A percentile compares a stretch with the other conserved stretches of the same genome.
Evolutionary conservation across 2,797 vertebrate species (phyloP).

Genomic region (Echiichthys vipera): DNA sequence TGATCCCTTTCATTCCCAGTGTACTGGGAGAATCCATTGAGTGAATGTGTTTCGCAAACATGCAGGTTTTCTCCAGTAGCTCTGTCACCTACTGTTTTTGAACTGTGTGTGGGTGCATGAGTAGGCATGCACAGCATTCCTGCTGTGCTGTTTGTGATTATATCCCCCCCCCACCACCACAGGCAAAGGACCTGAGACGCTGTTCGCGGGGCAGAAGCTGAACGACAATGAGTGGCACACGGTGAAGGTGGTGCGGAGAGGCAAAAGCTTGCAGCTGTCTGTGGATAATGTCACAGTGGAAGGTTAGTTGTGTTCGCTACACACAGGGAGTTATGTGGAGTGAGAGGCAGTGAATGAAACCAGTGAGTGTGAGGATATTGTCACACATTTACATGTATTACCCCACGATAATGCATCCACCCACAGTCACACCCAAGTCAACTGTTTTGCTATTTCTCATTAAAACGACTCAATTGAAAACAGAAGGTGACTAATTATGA

Average conservation of each 20-base stretch:
- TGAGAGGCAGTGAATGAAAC: neutral
- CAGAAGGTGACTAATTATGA: conserved; percentile 20
- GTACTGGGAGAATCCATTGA: conserved; percentile 3
- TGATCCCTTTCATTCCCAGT: conserved; percentile 38
- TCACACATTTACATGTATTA: neutral
- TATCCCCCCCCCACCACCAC: conserved; percentile 52
- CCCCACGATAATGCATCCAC: neutral
- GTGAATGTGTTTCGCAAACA: conserved; percentile 54
- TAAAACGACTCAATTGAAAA: neutral
- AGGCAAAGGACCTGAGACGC: conserved; percentile 94
- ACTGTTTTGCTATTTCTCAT: conserved; percentile 8
- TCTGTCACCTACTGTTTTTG: conserved; percentile 41
- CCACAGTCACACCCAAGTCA: neutral
- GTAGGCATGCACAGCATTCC: conserved; percentile 37
- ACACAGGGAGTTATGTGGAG: neutral
- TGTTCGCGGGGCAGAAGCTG: conserved; percentile 93
- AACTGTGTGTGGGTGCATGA: conserved; percentile 21
- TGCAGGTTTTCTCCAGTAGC: conserved; percentile 68
- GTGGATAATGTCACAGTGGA: conserved; percentile 96
- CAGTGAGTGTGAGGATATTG: neutral
- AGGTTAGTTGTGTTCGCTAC: conserved; percentile 78
- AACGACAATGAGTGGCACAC: conserved; percentile 97
- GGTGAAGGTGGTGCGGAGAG: conserved; percentile 90
- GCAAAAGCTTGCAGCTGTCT: conserved; percentile 93
- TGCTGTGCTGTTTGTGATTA: conserved; percentile 66